Base-by-base conservation (phyloP, 92 coral and sea anemone genomes). In the Actinernus sp. region DNA sequence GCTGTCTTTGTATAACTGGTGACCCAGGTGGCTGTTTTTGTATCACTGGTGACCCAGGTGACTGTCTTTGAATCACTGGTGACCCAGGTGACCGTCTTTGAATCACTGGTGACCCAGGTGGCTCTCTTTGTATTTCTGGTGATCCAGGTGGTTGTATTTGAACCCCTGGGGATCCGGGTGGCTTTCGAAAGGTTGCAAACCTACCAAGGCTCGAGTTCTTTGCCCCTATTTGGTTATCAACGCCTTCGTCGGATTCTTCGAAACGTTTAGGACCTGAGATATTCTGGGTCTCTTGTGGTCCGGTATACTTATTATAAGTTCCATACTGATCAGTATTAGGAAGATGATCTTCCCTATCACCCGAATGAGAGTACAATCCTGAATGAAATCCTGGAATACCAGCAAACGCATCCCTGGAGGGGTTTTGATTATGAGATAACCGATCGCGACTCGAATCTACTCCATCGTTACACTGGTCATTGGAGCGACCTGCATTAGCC, bases 281-380 rank as follows among this genome's bases (percentile, higher is more conserved):
- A 26, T n/a, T n/a, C n/a, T n/a, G n/a, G n/a, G n/a, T 32, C 4
- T 65, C 22, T 0, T 50, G 58, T 6, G 58, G 12, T 12, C 21
- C 20, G 2, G 31, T 8, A 49, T 26, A 31, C 20, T 65, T 65
- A 30, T 23, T 36, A 18, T 65, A 65, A 10, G 72, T 65, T 4
- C 72, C 72, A 33, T 65, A 65, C 26, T 65, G 72, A 22, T 65
- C 72, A 65, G 32, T 65, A 49, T 31, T n/a, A n/a, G n/a, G n/a
- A n/a, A n/a, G n/a, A n/a, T n/a, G n/a, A n/a, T n/a, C n/a, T n/a
- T n/a, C n/a, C n/a, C n/a, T n/a, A n/a, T n/a, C n/a, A n/a, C n/a
- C n/a, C n/a, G n/a, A n/a, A n/a, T n/a, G n/a, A n/a, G n/a, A n/a
- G n/a, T n/a, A n/a, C n/a, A n/a, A n/a, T n/a, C n/a, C n/a, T n/a